A percentile compares a stretch with the other conserved stretches of the same genome.
phyloP scores from a whole-genome alignment of 1,140 invertebrate species.

The Drosophila nannoptera region DNA sequence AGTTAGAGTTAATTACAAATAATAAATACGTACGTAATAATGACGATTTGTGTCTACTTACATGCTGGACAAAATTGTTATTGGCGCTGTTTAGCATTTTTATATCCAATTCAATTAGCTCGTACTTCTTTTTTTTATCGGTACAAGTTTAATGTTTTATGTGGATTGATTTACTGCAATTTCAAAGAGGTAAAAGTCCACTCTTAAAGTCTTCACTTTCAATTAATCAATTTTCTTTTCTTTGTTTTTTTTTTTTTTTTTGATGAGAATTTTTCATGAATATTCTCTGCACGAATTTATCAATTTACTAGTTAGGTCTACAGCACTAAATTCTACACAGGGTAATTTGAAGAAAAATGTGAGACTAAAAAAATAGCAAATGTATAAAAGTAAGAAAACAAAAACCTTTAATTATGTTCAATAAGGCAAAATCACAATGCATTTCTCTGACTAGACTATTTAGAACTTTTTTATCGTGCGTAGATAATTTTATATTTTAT shows the following conservation, averaged over 20 bases:
- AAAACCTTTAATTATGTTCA: neutral
- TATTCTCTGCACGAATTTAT: neutral
- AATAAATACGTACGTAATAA: slow-evolving; percentile 33
- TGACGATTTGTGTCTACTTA: slow-evolving; percentile 60
- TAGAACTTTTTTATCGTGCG: neutral
- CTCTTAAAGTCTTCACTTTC: slow-evolving; percentile 8
- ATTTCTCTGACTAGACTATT: slow-evolving; percentile 12
- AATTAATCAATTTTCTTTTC: slow-evolving; percentile 2
- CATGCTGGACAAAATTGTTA: slow-evolving; percentile 73
- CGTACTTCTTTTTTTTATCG: slow-evolving; percentile 27
- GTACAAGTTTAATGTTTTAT: slow-evolving; percentile 7
- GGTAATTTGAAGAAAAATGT: slow-evolving; percentile 6
- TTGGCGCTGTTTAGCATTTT: slow-evolving; percentile 71
- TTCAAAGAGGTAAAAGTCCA: slow-evolving; percentile 19
- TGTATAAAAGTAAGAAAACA: neutral
- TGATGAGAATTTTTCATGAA: slow-evolving; percentile 1
- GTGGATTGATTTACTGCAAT: slow-evolving; percentile 29
- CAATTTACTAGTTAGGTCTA: neutral
- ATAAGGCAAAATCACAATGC: slow-evolving; percentile 10
- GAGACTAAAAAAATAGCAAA: slow-evolving; percentile 2
- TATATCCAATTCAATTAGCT: slow-evolving; percentile 61
- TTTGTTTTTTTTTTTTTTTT: slow-evolving; percentile 3
- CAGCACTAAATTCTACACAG: neutral
- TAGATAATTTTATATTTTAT: slow-evolving; percentile 1
- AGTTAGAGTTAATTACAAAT: slow-evolving; percentile 3